Evolutionary conservation across 1,140 invertebrate species (phyloP).

Genomic region (Diabrotica undecimpunctata): DNA sequence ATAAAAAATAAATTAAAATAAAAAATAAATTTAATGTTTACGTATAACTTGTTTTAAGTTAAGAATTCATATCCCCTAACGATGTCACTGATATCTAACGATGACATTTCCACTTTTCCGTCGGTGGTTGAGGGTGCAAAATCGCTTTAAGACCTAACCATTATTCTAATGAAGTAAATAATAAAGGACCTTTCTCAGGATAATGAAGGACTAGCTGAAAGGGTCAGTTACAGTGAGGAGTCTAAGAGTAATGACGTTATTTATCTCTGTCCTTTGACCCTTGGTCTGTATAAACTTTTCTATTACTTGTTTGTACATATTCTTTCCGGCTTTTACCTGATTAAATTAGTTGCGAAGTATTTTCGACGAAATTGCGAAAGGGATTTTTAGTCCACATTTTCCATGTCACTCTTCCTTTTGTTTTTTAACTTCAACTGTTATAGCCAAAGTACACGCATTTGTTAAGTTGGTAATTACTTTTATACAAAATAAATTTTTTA

Average conservation of each 20-base stretch:
- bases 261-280: constrained; percentile 8
- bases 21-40: no score
- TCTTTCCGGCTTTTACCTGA: not conserved
- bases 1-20: no score
- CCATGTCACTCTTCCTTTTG: no score
- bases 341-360: not conserved
- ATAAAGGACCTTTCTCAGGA: constrained; percentile 12
- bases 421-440: no score
- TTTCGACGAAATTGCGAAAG: not conserved
- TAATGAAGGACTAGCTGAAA: constrained; percentile 17
- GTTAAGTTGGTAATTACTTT: no score
- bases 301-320: not conserved
- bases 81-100: not conserved
- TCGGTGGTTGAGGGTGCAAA: not conserved
- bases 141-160: constrained; percentile 3
- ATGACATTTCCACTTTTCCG: constrained; percentile 16
- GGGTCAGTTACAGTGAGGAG: constrained; percentile 17
- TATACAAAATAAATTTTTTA: no score
- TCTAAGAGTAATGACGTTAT: constrained; percentile 18
- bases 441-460: no score
- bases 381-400: no score
- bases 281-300: not conserved
- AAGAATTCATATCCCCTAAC: not conserved
- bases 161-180: constrained; percentile 20
- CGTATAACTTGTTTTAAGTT: no score